Conservation (phyloP, 2,797 vertebrate genomes). For the Trichosurus vulpecula region DNA sequence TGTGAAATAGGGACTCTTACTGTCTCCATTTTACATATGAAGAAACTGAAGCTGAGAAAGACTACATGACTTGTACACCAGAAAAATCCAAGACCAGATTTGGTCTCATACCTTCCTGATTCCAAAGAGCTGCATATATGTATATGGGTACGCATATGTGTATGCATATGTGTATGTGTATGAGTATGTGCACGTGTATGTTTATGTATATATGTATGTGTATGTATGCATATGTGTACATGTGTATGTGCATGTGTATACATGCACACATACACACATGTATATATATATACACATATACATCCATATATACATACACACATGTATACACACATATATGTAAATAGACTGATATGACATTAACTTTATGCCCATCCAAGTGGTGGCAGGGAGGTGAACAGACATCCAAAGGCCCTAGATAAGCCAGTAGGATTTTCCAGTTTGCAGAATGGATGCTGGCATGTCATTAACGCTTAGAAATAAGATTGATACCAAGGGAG, state of each 20-base stretch:
- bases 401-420: not conserved
- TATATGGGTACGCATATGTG: too few species aligned
- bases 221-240: too few species aligned
- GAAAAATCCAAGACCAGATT: not conserved
- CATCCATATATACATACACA: too few species aligned
- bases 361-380: not conserved
- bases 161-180: too few species aligned
- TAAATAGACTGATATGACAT: not conserved
- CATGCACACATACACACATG: too few species aligned
- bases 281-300: too few species aligned
- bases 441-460: accelerated
- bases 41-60: not conserved
- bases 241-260: too few species aligned
- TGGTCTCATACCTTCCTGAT: not conserved
- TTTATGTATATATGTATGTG: too few species aligned
- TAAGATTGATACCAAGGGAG: not conserved
- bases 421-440: not conserved
- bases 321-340: too few species aligned
- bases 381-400: slow-evolving; percentile 3
- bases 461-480: not conserved
- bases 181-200: too few species aligned
- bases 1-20: not conserved
- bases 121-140: not conserved
- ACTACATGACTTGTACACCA: not conserved
- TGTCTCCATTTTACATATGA: not conserved